Evolutionary conservation across 2,888 invertebrate genomes (phyloP).

Genomic region (Drosophila trichaetosa): DNA sequence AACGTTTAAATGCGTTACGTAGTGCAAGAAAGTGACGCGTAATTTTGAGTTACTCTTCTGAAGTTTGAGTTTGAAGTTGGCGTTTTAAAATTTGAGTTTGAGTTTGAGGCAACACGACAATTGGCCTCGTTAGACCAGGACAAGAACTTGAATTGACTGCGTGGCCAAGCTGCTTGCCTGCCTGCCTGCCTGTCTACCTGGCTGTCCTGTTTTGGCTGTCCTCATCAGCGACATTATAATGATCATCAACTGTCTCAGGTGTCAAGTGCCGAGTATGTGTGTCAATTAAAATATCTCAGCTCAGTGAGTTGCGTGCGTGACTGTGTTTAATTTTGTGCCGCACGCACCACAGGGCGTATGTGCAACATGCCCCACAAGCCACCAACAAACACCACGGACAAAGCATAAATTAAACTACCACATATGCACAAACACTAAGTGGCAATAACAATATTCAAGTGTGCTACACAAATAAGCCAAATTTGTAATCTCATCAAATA

Average conservation of each 20-base stretch:
- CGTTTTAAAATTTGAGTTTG: slow-evolving; percentile 29
- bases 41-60: slow-evolving; percentile 13
- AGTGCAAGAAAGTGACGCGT: slow-evolving; percentile 59
- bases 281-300: slow-evolving; percentile 75
- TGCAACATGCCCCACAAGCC: slow-evolving; percentile 38
- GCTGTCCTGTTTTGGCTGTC: not conserved
- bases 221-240: slow-evolving; percentile 34
- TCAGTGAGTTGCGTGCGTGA: slow-evolving; percentile 70
- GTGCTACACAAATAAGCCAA: slow-evolving; percentile 2
- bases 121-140: slow-evolving; percentile 7
- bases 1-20: slow-evolving; percentile 63
- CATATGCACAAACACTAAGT: slow-evolving; percentile 2
- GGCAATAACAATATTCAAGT: not conserved
- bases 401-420: slow-evolving; percentile 11
- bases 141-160: slow-evolving; percentile 18
- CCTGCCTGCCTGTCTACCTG: slow-evolving; percentile 1
- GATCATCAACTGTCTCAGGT: slow-evolving; percentile 49
- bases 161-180: slow-evolving; percentile 4
- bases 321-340: slow-evolving; percentile 63
- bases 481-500: slow-evolving; percentile 10
- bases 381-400: slow-evolving; percentile 8
- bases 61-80: slow-evolving; percentile 9
- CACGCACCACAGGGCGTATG: slow-evolving; percentile 45
- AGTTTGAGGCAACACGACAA: slow-evolving; percentile 5
- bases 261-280: slow-evolving; percentile 72